Evolutionary conservation across 2,797 vertebrate species (phyloP), one percentile per base, ranked within the genome.

Genomic region (Emys orbicularis): DNA sequence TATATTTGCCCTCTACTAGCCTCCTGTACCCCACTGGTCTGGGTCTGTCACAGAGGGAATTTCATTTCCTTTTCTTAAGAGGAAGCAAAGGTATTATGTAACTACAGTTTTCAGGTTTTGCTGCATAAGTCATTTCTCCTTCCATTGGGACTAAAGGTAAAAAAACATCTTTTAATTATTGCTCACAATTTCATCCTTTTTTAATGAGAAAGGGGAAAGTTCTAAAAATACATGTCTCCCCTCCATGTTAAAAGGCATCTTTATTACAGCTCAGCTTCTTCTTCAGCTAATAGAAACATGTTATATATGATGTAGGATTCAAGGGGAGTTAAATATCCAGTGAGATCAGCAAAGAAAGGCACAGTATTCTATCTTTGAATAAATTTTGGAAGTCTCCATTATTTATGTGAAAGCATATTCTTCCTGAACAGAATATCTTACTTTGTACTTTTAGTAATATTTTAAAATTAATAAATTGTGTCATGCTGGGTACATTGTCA

Each of bases 291-390:
- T 4, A 91, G 90, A 83, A 94, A 96, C 83, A 81, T 3, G 4
- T 74, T 81, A 65, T 27, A 50, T 12, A 2, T 93, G 57, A 82
- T 89, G 47, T 4, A 94, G 76, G 29, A 76, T 74, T 92, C 74
- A 52, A 23, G 90, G 77, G 72, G 92, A 81, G 80, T 87, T 96
- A 89, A 88, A 93, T 90, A 93, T 81, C 81, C 85, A 83, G 59
- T 88, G 80, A 94, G 91, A 96, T 91, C 94, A 94, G 84, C 77
- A n/a, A 44, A 87, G 95, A 94, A 94, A 93, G 31, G 65, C 84
- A 54, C 16, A 52, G 27, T 80, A 96, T 95, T 77, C 56, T 95
- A 61, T 81, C 56, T 91, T 86, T 50, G 37, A 87, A 94, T 97
- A 95, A 88, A 95, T 96, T 80, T 90, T 94, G 16, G 34, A 53